Conservation (phyloP, 1,140 invertebrate species). For the Drusus annulatus region DNA sequence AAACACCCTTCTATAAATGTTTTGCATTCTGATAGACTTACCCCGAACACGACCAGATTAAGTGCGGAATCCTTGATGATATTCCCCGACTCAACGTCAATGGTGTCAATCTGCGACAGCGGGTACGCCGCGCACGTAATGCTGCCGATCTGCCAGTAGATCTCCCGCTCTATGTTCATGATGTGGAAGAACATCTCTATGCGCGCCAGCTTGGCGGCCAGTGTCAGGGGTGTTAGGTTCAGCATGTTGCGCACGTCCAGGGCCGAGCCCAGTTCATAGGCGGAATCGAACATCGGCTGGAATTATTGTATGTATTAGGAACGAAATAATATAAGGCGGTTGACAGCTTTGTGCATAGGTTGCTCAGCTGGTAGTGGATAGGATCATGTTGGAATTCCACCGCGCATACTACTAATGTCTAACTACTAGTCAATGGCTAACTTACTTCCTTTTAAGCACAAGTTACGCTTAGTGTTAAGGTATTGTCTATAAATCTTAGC, state of each 20-base stretch:
- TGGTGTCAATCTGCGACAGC: constrained; percentile 96
- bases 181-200: constrained; percentile 98
- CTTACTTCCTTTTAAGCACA: too few relatives aligned
- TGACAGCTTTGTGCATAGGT: too few relatives aligned
- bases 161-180: constrained; percentile 93
- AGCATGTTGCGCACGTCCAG: constrained; percentile 89
- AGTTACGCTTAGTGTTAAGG: too few relatives aligned
- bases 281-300: constrained; percentile 94
- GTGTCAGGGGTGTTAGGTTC: constrained; percentile 92
- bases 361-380: too few relatives aligned
- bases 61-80: constrained; percentile 95
- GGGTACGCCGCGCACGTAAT: constrained; percentile 98
- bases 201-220: constrained; percentile 93
- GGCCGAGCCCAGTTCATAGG: constrained; percentile 91
- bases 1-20: background rate
- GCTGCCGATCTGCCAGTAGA: constrained; percentile 97
- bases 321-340: too few relatives aligned
- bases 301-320: constrained; percentile 19
- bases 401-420: too few relatives aligned
- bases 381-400: too few relatives aligned
- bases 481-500: too few relatives aligned
- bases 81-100: constrained; percentile 90
- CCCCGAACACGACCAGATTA: constrained; percentile 98
- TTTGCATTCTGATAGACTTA: constrained; percentile 67
- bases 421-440: too few relatives aligned